Percentiles rank a stretch among this genome's conserved stretches.
These are phyloP conservation scores for Philonicus albiceps DNA, from an alignment of 2,888 invertebrate species.

Conservation along the genomic window DNA sequence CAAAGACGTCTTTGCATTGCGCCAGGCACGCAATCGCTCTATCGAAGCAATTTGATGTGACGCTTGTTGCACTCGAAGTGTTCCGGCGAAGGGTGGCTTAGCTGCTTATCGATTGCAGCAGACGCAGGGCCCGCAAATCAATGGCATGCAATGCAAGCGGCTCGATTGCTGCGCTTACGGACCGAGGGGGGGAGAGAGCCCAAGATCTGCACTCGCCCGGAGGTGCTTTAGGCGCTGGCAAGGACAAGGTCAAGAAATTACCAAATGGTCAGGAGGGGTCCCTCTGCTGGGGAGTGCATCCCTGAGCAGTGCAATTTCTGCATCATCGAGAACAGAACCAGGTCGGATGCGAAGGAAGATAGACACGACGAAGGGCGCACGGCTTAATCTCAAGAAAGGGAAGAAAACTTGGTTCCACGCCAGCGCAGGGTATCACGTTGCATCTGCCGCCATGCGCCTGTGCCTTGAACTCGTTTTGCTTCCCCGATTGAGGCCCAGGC, in stretches of 20 bases:
- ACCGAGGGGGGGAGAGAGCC: not conserved
- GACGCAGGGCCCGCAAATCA: not conserved
- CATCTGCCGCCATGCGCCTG: slow-evolving; percentile 7
- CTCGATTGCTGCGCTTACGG: not conserved
- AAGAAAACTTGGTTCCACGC: not conserved
- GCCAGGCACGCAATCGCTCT: not conserved
- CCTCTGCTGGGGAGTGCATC: not conserved
- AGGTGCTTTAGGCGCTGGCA: not conserved
- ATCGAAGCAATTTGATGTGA: not conserved
- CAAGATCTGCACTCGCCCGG: no score
- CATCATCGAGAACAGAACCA: not conserved
- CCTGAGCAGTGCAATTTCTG: not conserved
- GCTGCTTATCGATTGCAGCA: not conserved
- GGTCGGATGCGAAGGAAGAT: not conserved
- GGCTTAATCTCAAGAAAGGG: not conserved
- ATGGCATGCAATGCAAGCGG: not conserved
- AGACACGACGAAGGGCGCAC: not conserved
- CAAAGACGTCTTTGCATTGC: not conserved
- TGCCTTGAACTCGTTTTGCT: not conserved
- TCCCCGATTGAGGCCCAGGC: not conserved
- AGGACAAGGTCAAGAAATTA: not conserved
- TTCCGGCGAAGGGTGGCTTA: not conserved
- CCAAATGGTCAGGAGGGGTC: not conserved
- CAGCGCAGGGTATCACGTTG: not conserved
- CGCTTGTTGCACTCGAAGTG: not conserved